Percentiles rank a stretch among this genome's conserved stretches.
phyloP scores from a whole-genome alignment of 2,113 vertebrate genomes.

The Campylomormyrus numenius region DNA sequence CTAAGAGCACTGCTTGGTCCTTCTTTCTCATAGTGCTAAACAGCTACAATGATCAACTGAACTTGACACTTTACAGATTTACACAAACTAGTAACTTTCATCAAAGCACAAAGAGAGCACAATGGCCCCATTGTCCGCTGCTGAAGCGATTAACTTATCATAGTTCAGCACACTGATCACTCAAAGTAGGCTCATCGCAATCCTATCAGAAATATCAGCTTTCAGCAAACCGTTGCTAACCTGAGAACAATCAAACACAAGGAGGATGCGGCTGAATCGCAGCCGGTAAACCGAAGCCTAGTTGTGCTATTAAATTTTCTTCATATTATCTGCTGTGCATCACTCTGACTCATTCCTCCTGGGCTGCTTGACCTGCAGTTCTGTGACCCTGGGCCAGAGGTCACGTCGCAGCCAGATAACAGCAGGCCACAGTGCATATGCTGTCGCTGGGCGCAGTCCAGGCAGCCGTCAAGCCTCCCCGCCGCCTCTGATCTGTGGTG shows the following conservation, averaged over 20 bases:
- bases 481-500: background rate
- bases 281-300: background rate
- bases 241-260: background rate
- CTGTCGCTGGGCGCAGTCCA: slow-evolving; percentile 10
- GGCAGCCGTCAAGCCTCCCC: background rate
- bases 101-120: background rate
- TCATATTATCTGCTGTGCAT: background rate
- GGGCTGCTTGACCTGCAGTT: background rate
- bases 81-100: background rate
- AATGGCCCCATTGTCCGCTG: background rate
- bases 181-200: background rate
- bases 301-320: background rate
- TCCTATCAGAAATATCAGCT: background rate
- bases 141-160: background rate
- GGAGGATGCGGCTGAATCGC: background rate
- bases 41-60: background rate
- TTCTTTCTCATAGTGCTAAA: background rate
- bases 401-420: background rate
- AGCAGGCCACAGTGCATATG: background rate
- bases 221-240: background rate
- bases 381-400: background rate
- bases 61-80: background rate
- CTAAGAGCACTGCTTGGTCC: background rate
- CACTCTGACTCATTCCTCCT: background rate
- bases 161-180: background rate